Conservation (phyloP, 2,113 vertebrate species). For the Gambusia affinis region DNA sequence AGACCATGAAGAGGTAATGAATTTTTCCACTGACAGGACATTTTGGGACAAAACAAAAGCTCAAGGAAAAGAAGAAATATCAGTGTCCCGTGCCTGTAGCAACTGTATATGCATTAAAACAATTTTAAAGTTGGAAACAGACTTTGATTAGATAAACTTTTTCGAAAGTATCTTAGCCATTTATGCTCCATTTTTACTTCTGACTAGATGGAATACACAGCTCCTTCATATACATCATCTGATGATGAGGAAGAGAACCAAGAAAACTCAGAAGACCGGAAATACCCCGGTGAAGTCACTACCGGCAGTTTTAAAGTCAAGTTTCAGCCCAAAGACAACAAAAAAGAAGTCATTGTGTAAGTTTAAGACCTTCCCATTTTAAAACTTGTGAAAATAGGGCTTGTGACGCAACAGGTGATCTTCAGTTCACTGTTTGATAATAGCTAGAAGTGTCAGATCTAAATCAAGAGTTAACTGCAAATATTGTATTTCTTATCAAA, state of each 20-base stretch:
- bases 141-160: background rate
- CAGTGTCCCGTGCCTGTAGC: background rate
- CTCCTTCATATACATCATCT: constrained; percentile 93
- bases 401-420: too few species aligned
- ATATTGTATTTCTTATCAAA: too few species aligned
- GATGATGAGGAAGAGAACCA: constrained; percentile 95
- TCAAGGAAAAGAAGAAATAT: too few species aligned
- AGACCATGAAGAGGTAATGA: constrained; percentile 89
- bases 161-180: background rate
- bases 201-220: constrained; percentile 86
- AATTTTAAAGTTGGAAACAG: too few species aligned
- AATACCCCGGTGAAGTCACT: constrained; percentile 96
- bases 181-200: background rate
- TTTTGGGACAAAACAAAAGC: background rate
- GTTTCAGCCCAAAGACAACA: constrained; percentile 95
- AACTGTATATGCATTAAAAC: background rate
- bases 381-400: too few species aligned
- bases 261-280: constrained; percentile 91
- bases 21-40: background rate
- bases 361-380: constrained; percentile 48
- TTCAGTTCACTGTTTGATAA: too few species aligned
- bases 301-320: constrained; percentile 94
- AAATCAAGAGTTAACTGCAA: too few species aligned
- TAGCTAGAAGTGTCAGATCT: too few species aligned
- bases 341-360: constrained; percentile 97